Conservation (phyloP, 1,140 invertebrate genomes). For the Antheraea pernyi region DNA sequence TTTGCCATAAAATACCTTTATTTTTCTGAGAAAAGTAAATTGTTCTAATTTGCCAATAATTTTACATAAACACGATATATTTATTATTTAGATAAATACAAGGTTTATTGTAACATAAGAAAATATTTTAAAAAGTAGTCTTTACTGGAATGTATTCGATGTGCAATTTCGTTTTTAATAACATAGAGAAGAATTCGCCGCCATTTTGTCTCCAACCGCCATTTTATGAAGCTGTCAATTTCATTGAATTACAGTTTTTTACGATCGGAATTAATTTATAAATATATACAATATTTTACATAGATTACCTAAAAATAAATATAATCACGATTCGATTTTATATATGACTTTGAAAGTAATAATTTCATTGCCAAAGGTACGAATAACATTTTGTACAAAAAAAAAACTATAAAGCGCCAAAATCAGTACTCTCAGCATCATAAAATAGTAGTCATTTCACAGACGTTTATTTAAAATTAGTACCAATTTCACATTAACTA, state of each 20-base stretch:
- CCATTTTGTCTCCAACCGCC: neutral
- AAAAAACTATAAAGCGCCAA: no score
- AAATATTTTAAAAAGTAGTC: slow-evolving; percentile 13
- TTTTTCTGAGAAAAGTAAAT: slow-evolving; percentile 1
- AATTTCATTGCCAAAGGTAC: no score
- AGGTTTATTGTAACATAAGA: slow-evolving; percentile 10
- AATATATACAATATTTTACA: neutral
- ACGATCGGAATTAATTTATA: no score
- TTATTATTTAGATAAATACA: neutral
- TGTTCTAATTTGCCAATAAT: neutral
- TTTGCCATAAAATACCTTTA: neutral
- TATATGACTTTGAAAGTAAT: no score
- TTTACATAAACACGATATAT: slow-evolving; percentile 1
- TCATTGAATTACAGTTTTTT: no score
- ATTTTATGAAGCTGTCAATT: slow-evolving; percentile 12
- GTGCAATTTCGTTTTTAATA: slow-evolving; percentile 27
- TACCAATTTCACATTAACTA: slow-evolving; percentile 8
- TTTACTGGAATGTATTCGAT: slow-evolving; percentile 34
- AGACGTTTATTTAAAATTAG: slow-evolving; percentile 3
- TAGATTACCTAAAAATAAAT: no score
- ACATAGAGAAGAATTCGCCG: slow-evolving; percentile 2
- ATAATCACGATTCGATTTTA: no score
- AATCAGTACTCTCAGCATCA: neutral
- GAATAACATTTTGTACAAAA: no score
- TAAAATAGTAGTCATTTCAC: neutral